Evolutionary conservation across 2,888 invertebrate species (phyloP).

Genomic region (Caenorhabditis sp.): DNA sequence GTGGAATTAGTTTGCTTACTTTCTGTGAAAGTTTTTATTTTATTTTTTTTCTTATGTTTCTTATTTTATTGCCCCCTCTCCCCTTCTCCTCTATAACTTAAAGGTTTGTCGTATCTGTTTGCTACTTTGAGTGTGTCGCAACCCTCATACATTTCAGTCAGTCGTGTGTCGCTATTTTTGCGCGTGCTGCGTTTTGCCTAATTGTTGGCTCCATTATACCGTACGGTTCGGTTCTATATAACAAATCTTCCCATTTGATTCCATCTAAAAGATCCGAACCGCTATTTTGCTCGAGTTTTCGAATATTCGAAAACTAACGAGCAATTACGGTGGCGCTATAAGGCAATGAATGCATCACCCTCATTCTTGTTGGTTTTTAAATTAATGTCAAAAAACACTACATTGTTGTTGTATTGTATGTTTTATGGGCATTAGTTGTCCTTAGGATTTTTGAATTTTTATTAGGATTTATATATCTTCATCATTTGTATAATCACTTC

Average conservation of each 20-base stretch:
- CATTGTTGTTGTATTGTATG: no score
- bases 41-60: conserved; percentile 2
- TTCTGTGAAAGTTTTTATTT: conserved; percentile 1
- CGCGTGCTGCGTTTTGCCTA: conserved; percentile 32
- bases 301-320: not conserved
- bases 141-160: conserved; percentile 12
- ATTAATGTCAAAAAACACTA: no score
- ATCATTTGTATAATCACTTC: no score
- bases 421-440: no score
- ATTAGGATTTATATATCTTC: no score
- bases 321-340: conserved; percentile 49
- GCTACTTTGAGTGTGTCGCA: conserved; percentile 10
- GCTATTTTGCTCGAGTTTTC: not conserved
- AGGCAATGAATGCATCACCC: conserved; percentile 43
- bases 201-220: conserved; percentile 39
- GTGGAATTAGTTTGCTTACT: conserved; percentile 23
- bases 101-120: not conserved
- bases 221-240: not conserved
- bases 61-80: conserved; percentile 1
- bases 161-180: conserved; percentile 4
- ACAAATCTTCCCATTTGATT: not conserved
- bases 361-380: conserved; percentile 38
- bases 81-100: not conserved
- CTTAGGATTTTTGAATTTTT: no score
- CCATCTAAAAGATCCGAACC: not conserved